phyloP scores from a whole-genome alignment of 2,797 vertebrate species.

The Cichlasoma orientale region DNA sequence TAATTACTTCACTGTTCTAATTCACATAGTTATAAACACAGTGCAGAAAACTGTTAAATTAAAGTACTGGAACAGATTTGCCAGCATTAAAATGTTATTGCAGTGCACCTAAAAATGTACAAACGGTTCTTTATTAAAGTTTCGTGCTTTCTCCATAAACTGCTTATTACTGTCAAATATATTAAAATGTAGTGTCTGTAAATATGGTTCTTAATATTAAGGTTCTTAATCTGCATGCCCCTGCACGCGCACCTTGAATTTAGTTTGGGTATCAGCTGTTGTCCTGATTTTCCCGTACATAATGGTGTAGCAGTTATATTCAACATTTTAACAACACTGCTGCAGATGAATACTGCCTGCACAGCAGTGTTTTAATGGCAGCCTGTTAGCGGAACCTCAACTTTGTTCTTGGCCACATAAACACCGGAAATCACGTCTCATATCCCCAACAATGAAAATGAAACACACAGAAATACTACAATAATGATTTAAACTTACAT shows the following conservation, averaged over 20 bases:
- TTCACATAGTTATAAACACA: neutral
- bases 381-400: too few species aligned
- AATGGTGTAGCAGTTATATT: neutral
- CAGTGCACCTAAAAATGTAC: neutral
- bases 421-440: too few species aligned
- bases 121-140: neutral
- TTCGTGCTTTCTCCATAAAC: neutral
- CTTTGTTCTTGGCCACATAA: too few species aligned
- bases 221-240: neutral
- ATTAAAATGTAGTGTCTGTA: neutral
- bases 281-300: rapidly evolving
- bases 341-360: neutral
- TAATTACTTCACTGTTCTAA: neutral
- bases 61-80: neutral
- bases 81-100: neutral
- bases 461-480: too few species aligned
- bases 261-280: neutral
- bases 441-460: too few species aligned
- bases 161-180: neutral
- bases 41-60: neutral
- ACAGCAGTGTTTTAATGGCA: too few species aligned
- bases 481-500: too few species aligned
- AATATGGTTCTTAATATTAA: neutral
- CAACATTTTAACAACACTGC: neutral
- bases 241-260: neutral